Evolutionary conservation across 2,888 invertebrate genomes (phyloP), one percentile per base, ranked within the genome.

Genomic region (Drosophila limbata): DNA sequence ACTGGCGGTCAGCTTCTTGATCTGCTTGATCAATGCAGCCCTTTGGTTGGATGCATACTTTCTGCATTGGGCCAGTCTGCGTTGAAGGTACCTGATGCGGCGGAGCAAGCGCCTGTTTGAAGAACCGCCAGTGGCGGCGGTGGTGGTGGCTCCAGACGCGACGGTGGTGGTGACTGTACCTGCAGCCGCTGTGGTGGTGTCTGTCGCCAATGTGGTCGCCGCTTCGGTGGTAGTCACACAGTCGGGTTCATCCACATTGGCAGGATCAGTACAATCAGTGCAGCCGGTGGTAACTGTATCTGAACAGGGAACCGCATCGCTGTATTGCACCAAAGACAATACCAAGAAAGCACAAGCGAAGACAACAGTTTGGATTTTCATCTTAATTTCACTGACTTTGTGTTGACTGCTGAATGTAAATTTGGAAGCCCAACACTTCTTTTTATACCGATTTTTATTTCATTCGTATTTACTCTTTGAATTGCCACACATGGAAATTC

Each of bases 391-490:
- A 35, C 21, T 35, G 15, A 25, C 39, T 42, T 21, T 51, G 8
- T 2, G 21, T 28, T 17, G 19, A 31, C 10, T 25, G 57, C n/a
- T 33, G 40, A 59, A 45, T 53, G 35, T 25, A 21, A 33, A 0
- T 35, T 17, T 44, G 25, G 33, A 2, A 9, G n/a, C 8, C 11
- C 6, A 28, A 13, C 31, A 9, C 33, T 11, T 42, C 48, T 25
- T 50, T 69, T 55, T 69, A 69, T 69, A 70, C 37, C 39, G 8
- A 48, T 70, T 66, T 21, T 31, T 4, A 21, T 15, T 2, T 5
- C 8, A 31, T 17, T 39, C 15, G 13, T 47, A 48, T 53, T 48
- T n/a, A 35, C 55, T 5, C 11, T 28, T 13, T 0, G 31, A 47
- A 53, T 52, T 48, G n/a, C 47, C 25, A 47, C 13, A 45, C 6